Evolutionary conservation across 2,797 vertebrate genomes (phyloP), one percentile per base, ranked within the genome.

Genomic region (Mycteria americana): DNA sequence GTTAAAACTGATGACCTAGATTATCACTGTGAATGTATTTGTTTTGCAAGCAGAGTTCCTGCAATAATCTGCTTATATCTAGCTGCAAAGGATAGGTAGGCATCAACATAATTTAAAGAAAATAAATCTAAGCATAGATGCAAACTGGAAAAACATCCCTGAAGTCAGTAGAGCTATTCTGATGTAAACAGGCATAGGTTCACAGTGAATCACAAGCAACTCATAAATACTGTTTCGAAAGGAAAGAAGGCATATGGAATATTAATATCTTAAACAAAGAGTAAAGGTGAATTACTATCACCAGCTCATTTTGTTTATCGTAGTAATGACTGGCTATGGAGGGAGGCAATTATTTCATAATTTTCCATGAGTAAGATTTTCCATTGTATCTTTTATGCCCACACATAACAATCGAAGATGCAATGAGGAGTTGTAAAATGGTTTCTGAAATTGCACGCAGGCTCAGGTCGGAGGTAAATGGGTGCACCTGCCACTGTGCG

Each of bases 1-100:
- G 89, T 96, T 95, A 89, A 97, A 94, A 83, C 0, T 87, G 64
- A 78, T 96, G 89, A 70, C 88, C 62, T 89, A 95, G 82, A 92
- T 95, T 93, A 93, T 70, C 45, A 62, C 25, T 68, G 60, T 60
- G 62, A 91, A 93, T 95, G 10, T 91, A 77, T 83, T 80, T 95
- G 57, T 89, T 93, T 92, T 95, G 88, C 64, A 89, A 90, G 68
- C 67, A 85, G 31, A 89, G 53, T 70, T 74, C 48, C 31, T 4
- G 1, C 24, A 83, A 85, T 95, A 91, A 93, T 95, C 86, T 96
- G 28, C 78, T 95, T 92, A 82, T 57, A 88, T 74, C 53, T 80
- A 62, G 18, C 60, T 85, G 68, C 53, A 88, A 83, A 92, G 25
- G 65, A 64, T 30, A 92, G 78, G 53, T 68, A 85, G 9, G 11